Base-by-base conservation (phyloP, 2,797 vertebrate species). In the Microctenopoma stevenorrisi region DNA sequence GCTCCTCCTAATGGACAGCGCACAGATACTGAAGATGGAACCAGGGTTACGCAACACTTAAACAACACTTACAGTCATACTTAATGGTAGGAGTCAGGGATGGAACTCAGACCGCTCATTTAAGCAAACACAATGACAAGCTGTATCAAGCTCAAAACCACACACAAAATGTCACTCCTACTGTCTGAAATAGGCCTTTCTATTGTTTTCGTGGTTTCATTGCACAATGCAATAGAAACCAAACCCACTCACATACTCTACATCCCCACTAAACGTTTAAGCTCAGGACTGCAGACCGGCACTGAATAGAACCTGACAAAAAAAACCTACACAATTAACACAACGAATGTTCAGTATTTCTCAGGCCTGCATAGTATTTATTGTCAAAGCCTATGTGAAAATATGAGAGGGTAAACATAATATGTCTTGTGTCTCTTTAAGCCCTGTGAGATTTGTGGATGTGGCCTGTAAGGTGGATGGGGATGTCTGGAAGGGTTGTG, bases 341-440 rank as follows among this genome's bases (percentile, higher is more conserved):
- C 25, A 67, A 58, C 54, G 28, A 47, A 61, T 66, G 75, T 59
- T 80, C 66, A 50, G 74, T 67, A 74, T 82, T 83, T 67, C 72
- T 78, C 83, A 83, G 75, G 79, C 91, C 86, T 94, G 93, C 90
- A 88, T 90, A 89, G 86, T 86, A 74, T 83, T 91, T 90, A 79
- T 78, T 87, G 75, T 88, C 74, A 75, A 91, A 91, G 87, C 84
- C 78, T 68, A 62, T 63, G 62, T 70, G 88, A 87, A 88, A 60
- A 76, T 57, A 79, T 58, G 61, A 83, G 68, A 76, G 40, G 56
- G 52, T 68, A 77, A 83, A 81, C 67, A 37, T 74, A 79, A 57
- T 79, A 28, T 59, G 74, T 72, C 82, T 76, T 80, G 77, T 72
- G 75, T 78, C 57, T 86, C 68, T 35, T 69, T 35, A 80, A 86